These are phyloP conservation scores for Nematolebias whitei DNA, from an alignment of 2,113 vertebrate genomes.

Conservation along the genomic window DNA sequence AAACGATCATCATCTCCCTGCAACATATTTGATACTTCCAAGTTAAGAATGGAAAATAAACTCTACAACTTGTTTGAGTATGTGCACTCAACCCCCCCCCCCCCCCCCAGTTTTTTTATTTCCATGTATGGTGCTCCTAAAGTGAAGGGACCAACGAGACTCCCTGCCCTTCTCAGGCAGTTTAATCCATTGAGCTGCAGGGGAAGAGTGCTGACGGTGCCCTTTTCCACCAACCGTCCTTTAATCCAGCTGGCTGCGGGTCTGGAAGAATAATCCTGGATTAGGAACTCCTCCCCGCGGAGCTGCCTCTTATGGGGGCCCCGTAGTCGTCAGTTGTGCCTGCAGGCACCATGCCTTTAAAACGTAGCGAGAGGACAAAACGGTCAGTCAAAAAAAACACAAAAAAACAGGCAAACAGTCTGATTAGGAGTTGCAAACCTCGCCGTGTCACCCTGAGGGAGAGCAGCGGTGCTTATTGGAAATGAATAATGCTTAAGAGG, in stretches of 20 bases:
- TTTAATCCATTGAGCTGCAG: slow-evolving; percentile 76
- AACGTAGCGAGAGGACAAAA: slow-evolving; percentile 38
- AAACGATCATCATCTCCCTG: slow-evolving; percentile 31
- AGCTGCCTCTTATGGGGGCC: slow-evolving; percentile 57
- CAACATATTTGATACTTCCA: slow-evolving; percentile 42
- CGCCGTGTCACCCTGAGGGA: slow-evolving; percentile 68
- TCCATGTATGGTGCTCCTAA: slow-evolving; percentile 72
- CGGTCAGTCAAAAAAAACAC: slow-evolving; percentile 63
- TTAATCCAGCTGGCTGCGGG: slow-evolving; percentile 72
- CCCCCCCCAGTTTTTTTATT: slow-evolving; percentile 43
- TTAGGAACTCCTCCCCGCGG: slow-evolving; percentile 67
- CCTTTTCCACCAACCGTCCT: slow-evolving; percentile 66
- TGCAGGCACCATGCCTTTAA: slow-evolving; percentile 59
- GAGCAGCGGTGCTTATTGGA: slow-evolving; percentile 54
- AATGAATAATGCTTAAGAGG: slow-evolving; percentile 67
- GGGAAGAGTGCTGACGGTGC: slow-evolving; percentile 72
- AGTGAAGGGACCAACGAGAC: slow-evolving; percentile 37
- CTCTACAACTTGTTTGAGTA: slow-evolving; percentile 36
- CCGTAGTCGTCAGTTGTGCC: slow-evolving; percentile 64
- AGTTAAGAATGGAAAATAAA: slow-evolving; percentile 59
- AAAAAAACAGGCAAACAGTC: slow-evolving; percentile 69
- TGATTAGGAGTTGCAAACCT: slow-evolving; percentile 67
- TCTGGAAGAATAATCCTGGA: slow-evolving; percentile 76
- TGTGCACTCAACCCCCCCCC: slow-evolving; percentile 46
- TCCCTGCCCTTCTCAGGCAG: slow-evolving; percentile 60